phyloP scores from a whole-genome alignment of 2,888 invertebrate genomes.

The Lysandra bellargus region DNA sequence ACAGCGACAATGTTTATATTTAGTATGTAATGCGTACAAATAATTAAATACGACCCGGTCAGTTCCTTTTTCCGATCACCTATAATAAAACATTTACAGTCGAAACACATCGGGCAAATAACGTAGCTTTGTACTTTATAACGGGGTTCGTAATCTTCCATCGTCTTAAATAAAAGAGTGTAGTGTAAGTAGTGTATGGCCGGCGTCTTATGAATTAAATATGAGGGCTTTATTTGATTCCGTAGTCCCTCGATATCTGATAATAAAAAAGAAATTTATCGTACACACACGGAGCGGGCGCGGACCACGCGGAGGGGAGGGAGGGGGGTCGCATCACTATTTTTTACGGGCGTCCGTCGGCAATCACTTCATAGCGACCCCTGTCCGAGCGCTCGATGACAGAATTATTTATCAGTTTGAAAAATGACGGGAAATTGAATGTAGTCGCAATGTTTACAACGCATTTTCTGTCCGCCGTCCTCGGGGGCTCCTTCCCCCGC shows the following conservation, averaged over 20 bases:
- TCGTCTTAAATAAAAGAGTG: constrained; percentile 79
- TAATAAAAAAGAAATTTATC: constrained; percentile 81
- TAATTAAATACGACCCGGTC: constrained; percentile 25
- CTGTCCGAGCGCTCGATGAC: constrained; percentile 80
- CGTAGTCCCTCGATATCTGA: constrained; percentile 81
- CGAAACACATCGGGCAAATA: constrained; percentile 28
- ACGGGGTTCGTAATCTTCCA: constrained; percentile 63
- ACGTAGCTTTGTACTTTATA: constrained; percentile 36
- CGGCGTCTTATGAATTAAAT: constrained; percentile 80
- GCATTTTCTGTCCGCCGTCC: constrained; percentile 78
- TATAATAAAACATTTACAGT: constrained; percentile 29
- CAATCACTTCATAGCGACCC: constrained; percentile 81
- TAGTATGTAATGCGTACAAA: neutral
- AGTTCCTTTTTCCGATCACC: constrained; percentile 26
- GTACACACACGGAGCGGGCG: constrained; percentile 62
- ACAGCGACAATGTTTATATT: neutral
- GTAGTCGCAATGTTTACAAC: constrained; percentile 82
- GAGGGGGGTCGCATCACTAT: constrained; percentile 49
- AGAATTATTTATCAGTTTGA: constrained; percentile 82
- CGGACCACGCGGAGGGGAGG: constrained; percentile 63
- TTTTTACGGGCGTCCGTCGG: constrained; percentile 78
- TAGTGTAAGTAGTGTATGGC: constrained; percentile 74
- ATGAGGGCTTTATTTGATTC: constrained; percentile 81
- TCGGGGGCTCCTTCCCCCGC: constrained; percentile 79
- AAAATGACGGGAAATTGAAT: constrained; percentile 82